Base-by-base conservation (phyloP, 2,113 vertebrate species). In the Cairina moschata region DNA sequence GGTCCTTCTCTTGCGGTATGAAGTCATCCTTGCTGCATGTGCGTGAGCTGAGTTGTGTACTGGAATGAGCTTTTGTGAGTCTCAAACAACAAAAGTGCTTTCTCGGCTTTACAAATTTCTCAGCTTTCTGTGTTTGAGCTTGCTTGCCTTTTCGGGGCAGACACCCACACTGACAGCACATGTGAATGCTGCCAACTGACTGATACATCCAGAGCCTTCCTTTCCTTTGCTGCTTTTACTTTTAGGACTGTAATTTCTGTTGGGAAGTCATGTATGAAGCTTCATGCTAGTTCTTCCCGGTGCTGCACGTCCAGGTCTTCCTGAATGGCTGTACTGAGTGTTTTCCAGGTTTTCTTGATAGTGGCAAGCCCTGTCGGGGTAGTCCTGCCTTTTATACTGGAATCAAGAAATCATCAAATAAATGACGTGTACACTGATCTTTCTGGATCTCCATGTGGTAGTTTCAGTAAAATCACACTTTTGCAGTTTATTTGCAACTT, bases 31-130 rank as follows among this genome's bases (percentile, higher is more conserved):
- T 83, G 72, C 71, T 89, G 66, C 15, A 6, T 82, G 56, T 36
- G n/a, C 48, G 46, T 62, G 78, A 81, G 62, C 48, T 29, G 69
- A 92, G 21, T 59, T 0, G 3, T 72, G 15, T 1, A 3, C 71
- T 62, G 83, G 56, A 88, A 44, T 89, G 84, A 82, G 56, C 59
- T 94, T 89, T 79, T 91, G 66, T 93, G 82, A 87, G 58, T 67
- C 32, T 89, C 63, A 48, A 42, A 42, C 60, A 85, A 44, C 29
- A 73, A 2, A 80, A 94, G 29, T 56, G 48, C 34, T 73, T 79
- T 85, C 44, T 88, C 87, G 63, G 54, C 88, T 88, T 16, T 65
- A 38, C 76, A 28, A 44, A n/a, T 75, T 75, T 81, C 42, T 91
- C 55, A 46, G 55, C 62, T 92, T 93, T 82, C 60, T 86, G 48